phyloP scores from a whole-genome alignment of 23 tunicate species.

The Diplosoma virens region DNA sequence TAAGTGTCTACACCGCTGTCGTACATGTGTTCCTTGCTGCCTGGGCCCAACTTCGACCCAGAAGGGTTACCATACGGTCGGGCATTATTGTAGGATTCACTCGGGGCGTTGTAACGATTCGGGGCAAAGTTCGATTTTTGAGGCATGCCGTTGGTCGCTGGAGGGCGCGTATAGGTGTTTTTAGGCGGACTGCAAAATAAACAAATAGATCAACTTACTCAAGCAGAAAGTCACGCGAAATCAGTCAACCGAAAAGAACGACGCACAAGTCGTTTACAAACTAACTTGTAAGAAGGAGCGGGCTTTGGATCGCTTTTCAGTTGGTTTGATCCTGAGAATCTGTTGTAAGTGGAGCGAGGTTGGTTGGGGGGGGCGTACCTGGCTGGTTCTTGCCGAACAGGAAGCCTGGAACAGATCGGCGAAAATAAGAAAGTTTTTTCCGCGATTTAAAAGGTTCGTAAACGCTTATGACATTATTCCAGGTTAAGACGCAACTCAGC shows the following conservation, averaged over 20 bases:
- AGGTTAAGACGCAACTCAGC: too few species aligned
- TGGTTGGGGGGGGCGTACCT: constrained; percentile 3
- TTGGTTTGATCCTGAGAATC: constrained; percentile 72
- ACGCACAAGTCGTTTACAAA: too few species aligned
- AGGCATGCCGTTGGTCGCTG: constrained; percentile 37
- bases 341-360: constrained; percentile 41
- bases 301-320: constrained; percentile 53
- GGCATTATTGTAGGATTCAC: neutral
- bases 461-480: too few species aligned
- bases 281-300: constrained; percentile 52
- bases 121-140: constrained; percentile 51
- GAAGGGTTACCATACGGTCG: constrained; percentile 45
- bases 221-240: too few species aligned
- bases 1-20: constrained; percentile 95
- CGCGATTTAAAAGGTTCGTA: too few species aligned
- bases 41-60: constrained; percentile 29
- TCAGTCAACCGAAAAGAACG: too few species aligned
- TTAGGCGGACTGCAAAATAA: constrained; percentile 16
- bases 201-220: too few species aligned
- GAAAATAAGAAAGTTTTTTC: too few species aligned
- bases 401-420: neutral
- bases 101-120: constrained; percentile 47
- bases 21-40: constrained; percentile 71
- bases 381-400: constrained; percentile 26
- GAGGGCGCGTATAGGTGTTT: constrained; percentile 35